Base-by-base conservation (phyloP, 2,113 vertebrate species). In the Echinops telfairi region DNA sequence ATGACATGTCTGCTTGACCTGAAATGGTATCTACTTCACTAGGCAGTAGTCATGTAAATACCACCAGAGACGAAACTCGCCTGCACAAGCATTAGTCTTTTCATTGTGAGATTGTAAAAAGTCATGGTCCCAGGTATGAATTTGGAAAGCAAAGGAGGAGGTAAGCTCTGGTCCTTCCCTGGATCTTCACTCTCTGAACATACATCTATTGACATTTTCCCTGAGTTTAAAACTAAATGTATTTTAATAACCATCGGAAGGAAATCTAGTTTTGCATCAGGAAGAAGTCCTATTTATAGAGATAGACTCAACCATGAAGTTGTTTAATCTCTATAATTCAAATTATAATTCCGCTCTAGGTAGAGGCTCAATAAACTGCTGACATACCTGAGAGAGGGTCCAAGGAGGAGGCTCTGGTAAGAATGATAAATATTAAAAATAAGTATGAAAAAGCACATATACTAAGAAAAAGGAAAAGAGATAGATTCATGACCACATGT, bases 241-340 rank as follows among this genome's bases (percentile, higher is more conserved):
- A 85, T 85, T 33, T 96, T n/a, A 78, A 23, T 95, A 88, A 17
- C 14, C 10, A 87, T 1, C 90, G 70, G 94, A 97, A 96, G 94
- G 83, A 90, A 20, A 25, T 64, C 4, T 14, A 93, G 38, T 10
- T 3, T 31, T 73, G 25, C 71, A 73, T 84, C 25, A 70, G 40
- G 2, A 96, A 95, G 15, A 96, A 17, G 2, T 31, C 16, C 20
- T 92, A 6, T 70, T 57, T 66, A 66, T 43, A 15, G 33, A 96
- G 97, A 94, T 6, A 53, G 10, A 5, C 70, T 80, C 73, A 84
- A 78, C 83, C 38, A 68, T 8, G 85, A 92, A 95, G 88, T 1
- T 84, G 85, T 96, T 87, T 91, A 93, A 95, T 95, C 75, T 94
- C 93, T 90, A 25, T 68, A 90, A 82, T 68, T 62, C 20, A 82